These are phyloP conservation scores for Syngnathoides biaculeatus DNA, from an alignment of 2,113 vertebrate species.

Conservation along the genomic window DNA sequence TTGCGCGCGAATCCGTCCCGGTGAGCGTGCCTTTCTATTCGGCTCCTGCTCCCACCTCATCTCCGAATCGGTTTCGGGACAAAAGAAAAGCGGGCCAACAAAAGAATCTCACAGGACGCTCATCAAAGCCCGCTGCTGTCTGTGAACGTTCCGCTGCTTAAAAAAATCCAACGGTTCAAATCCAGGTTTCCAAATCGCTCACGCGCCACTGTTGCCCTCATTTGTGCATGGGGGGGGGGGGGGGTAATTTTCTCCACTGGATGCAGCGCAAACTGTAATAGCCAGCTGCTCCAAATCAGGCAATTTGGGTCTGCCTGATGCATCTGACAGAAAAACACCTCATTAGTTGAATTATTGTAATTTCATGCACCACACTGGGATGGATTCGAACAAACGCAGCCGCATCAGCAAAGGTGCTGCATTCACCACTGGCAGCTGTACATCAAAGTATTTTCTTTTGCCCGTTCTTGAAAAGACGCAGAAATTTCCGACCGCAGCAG, in stretches of 20 bases:
- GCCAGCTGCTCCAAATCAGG: constrained; percentile 26
- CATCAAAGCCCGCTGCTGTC: constrained; percentile 46
- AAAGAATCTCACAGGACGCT: constrained; percentile 57
- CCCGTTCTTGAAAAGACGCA: neutral
- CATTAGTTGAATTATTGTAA: constrained; percentile 9
- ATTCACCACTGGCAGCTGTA: constrained; percentile 1
- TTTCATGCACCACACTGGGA: constrained; percentile 5
- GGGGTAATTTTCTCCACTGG: constrained; percentile 16
- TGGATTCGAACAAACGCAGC: constrained; percentile 10
- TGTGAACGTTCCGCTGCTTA: constrained; percentile 44
- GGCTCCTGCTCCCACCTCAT: constrained; percentile 44
- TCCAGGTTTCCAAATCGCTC: constrained; percentile 30
- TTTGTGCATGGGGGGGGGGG: constrained; percentile 8
- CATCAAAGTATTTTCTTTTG: neutral
- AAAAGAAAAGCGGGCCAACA: constrained; percentile 62
- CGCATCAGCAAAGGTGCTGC: constrained; percentile 37
- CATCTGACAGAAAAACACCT: constrained; percentile 17
- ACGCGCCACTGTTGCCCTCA: constrained; percentile 20
- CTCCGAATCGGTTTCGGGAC: constrained; percentile 27
- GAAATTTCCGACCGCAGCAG: neutral
- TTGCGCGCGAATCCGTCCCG: constrained; percentile 29
- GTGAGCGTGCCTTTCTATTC: constrained; percentile 32
- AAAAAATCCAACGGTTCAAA: constrained; percentile 42
- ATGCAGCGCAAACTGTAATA: constrained; percentile 12
- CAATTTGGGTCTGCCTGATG: constrained; percentile 28